A percentile compares a stretch with the other conserved stretches of the same genome.
Evolutionary conservation across 2,113 vertebrate species (phyloP).

Genomic region (Otolemur garnettii): DNA sequence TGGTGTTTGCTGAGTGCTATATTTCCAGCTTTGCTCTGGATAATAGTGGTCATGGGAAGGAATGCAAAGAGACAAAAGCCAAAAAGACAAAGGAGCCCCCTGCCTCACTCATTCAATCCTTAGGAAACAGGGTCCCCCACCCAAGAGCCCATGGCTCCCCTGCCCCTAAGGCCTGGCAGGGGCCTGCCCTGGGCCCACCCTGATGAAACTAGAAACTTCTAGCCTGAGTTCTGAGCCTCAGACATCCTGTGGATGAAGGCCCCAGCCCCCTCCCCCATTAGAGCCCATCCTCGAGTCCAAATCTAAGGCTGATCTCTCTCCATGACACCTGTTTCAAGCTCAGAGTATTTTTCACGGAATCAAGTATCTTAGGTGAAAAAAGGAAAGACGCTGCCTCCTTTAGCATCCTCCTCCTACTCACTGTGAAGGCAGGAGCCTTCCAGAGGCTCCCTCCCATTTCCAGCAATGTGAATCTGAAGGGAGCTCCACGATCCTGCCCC

Average conservation of each 20-base stretch:
- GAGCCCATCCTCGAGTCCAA: not conserved
- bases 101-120: not conserved
- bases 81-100: not conserved
- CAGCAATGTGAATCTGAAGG: not conserved
- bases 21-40: not conserved
- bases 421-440: not conserved
- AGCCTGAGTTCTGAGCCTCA: not conserved
- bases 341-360: not conserved
- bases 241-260: not conserved
- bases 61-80: not conserved
- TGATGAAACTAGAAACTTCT: not conserved
- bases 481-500: accelerated
- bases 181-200: not conserved
- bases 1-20: not conserved
- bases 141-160: not conserved
- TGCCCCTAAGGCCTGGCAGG: not conserved
- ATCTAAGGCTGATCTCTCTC: not conserved
- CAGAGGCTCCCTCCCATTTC: not conserved
- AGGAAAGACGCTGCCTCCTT: not conserved
- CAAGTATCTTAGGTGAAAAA: not conserved
- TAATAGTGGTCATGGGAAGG: not conserved
- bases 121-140: not conserved
- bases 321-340: not conserved
- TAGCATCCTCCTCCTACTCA: not conserved
- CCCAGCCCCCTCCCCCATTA: not conserved